Conservation (phyloP, 2,797 vertebrate genomes). For the Leptodactylus fallax region DNA sequence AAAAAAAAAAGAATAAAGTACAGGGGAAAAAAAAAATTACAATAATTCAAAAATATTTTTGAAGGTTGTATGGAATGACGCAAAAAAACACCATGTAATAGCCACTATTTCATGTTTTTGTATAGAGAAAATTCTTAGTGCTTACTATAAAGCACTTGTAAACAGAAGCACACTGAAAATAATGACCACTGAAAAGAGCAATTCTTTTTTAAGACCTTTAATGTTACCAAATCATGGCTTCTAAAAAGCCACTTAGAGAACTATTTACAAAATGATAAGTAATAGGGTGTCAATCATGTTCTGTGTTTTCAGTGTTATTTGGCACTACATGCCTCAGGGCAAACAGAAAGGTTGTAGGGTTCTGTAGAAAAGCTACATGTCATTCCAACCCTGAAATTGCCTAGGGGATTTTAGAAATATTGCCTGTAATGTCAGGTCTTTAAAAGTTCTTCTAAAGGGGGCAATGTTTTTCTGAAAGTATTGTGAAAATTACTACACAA, state of each 20-base stretch:
- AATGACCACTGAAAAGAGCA: slow-evolving; percentile 57
- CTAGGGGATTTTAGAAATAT: slow-evolving; percentile 46
- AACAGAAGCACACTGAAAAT: slow-evolving; percentile 62
- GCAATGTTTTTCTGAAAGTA: slow-evolving; percentile 28
- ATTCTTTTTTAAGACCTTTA: slow-evolving; percentile 65
- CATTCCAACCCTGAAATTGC: slow-evolving; percentile 43
- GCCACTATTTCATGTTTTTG: slow-evolving; percentile 42
- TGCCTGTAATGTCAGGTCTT: slow-evolving; percentile 53
- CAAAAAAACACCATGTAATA: not conserved
- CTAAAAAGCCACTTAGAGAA: slow-evolving; percentile 62
- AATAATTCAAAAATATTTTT: slow-evolving; percentile 25
- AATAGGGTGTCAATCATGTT: slow-evolving; percentile 58
- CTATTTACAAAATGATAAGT: slow-evolving; percentile 65
- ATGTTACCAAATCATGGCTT: slow-evolving; percentile 63
- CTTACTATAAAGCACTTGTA: slow-evolving; percentile 57
- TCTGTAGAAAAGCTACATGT: slow-evolving; percentile 53
- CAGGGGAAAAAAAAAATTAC: not conserved
- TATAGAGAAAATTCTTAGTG: slow-evolving; percentile 53
- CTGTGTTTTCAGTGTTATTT: slow-evolving; percentile 54
- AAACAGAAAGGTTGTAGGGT: slow-evolving; percentile 64
- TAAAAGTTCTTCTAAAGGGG: slow-evolving; percentile 43
- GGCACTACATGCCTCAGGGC: slow-evolving; percentile 58
- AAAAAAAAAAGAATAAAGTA: too few relatives aligned
- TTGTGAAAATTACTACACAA: slow-evolving; percentile 28
- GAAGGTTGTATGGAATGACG: slow-evolving; percentile 1